Percentiles rank a stretch among this genome's conserved stretches.
Evolutionary conservation across 2,797 vertebrate species (phyloP).

Genomic region (Octomys mimax): DNA sequence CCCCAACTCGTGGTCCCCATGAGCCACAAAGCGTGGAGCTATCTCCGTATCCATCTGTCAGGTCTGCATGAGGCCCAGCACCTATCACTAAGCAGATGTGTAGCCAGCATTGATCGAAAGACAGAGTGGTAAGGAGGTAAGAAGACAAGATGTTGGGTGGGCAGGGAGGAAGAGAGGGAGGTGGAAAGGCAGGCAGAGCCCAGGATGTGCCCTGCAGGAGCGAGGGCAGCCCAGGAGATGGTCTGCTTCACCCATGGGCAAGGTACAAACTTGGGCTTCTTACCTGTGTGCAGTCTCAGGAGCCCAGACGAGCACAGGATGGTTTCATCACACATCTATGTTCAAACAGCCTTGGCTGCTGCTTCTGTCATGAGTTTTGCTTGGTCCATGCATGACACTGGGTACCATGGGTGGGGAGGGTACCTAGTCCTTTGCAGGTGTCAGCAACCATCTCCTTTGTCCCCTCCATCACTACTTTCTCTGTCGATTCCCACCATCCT

Average conservation of each 20-base stretch:
- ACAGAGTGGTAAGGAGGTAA: neutral
- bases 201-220: neutral
- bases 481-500: accelerated
- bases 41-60: accelerated
- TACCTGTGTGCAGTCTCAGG: neutral
- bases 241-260: neutral
- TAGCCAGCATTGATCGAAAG: neutral
- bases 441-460: accelerated
- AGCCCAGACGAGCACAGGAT: accelerated
- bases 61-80: neutral
- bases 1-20: accelerated
- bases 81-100: neutral
- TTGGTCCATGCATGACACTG: neutral
- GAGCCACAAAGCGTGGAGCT: accelerated
- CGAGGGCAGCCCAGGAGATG: neutral
- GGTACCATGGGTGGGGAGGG: accelerated
- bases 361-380: neutral
- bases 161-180: neutral
- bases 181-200: neutral
- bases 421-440: neutral
- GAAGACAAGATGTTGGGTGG: too few relatives aligned
- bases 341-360: accelerated
- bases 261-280: neutral
- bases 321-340: accelerated
- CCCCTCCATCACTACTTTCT: too few relatives aligned